Evolutionary conservation across 2,797 vertebrate species (phyloP), one percentile per base, ranked within the genome.

Genomic region (Tragopan temminckii): DNA sequence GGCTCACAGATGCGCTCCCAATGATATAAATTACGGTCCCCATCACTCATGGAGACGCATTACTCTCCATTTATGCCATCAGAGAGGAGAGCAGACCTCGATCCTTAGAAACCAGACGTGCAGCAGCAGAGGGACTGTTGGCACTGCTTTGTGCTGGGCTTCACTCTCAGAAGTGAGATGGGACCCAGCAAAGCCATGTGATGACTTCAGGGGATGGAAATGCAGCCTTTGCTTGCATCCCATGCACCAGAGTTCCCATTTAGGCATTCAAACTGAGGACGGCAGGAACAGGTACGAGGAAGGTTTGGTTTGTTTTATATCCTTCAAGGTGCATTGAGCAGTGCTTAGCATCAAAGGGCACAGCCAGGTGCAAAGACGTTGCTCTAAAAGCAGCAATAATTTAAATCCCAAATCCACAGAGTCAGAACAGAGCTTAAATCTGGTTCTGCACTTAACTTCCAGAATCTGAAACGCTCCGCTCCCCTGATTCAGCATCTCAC

Each of bases 1-100:
- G 89, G 87, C 31, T 93, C 81, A 18, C 76, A 69, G 72, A 38
- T 38, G 88, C 31, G 72, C 3, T 93, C 68, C 91, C 72, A 92
- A 42, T 85, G 90, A 96, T 77, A 76, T 61, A 80, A 92, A 95
- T 94, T 93, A 93, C 59, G 5, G 84, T 45, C 31, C 67, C 81
- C 45, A 46, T 91, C 88, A 94, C 89, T 96, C 91, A 94, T 0
- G 61, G 69, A 69, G 85, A 89, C 71, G 27, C 85, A 81, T 88
- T 86, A 45, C 45, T 94, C 93, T 64, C 83, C 81, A 71, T 85
- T 89, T 81, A 10, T 58, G 58, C 76, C 58, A 11, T 77, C 48
- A 77, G 63, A 90, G 72, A 85, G 85, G 67, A 90, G 88, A 95
- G 69, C 79, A 85, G 90, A 35, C 43, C 88, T 57, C 5, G 87